phyloP scores from a whole-genome alignment of 2,888 invertebrate species.

The Vesta saturnalis region DNA sequence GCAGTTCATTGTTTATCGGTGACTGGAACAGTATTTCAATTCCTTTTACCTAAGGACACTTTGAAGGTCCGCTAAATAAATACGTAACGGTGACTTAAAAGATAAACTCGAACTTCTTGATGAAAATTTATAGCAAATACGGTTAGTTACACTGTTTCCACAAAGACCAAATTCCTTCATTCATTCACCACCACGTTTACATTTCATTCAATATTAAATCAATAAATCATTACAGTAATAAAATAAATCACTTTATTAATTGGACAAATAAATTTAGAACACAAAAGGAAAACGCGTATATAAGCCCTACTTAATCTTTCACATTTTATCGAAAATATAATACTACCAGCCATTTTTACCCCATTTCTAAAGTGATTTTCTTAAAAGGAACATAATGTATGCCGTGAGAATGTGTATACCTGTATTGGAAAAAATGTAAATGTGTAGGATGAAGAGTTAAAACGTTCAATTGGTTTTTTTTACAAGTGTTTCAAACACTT shows the following conservation, averaged over 20 bases:
- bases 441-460: slow-evolving; percentile 28
- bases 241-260: slow-evolving; percentile 49
- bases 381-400: slow-evolving; percentile 10
- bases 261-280: slow-evolving; percentile 39
- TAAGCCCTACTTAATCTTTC: slow-evolving; percentile 25
- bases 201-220: slow-evolving; percentile 11
- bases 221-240: slow-evolving; percentile 46
- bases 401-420: slow-evolving; percentile 10
- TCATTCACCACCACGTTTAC: too few species aligned
- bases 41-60: slow-evolving; percentile 10
- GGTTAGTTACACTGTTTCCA: background rate
- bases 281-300: slow-evolving; percentile 26
- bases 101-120: background rate
- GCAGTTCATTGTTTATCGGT: slow-evolving; percentile 26
- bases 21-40: slow-evolving; percentile 22
- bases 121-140: background rate
- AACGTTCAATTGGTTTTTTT: slow-evolving; percentile 28
- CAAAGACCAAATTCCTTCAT: background rate
- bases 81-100: slow-evolving; percentile 2
- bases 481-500: slow-evolving; percentile 34
- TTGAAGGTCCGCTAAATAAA: slow-evolving; percentile 7
- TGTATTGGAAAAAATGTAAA: background rate
- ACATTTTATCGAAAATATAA: slow-evolving; percentile 1
- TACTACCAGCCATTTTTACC: background rate
- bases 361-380: too few species aligned